Evolutionary conservation across 1,140 invertebrate species (phyloP).

Genomic region (Solenopsis fugax): DNA sequence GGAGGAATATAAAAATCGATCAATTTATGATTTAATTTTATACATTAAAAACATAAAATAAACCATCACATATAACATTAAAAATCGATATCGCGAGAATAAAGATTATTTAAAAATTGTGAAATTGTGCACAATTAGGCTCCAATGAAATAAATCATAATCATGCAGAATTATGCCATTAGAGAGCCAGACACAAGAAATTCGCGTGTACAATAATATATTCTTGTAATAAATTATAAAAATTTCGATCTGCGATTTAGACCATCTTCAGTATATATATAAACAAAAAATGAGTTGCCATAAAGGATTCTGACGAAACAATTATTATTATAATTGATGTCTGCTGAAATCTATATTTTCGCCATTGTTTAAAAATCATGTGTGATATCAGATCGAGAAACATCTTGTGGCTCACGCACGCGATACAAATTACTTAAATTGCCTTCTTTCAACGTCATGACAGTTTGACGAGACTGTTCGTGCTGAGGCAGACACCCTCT

Average conservation of each 20-base stretch:
- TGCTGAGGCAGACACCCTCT: constrained; percentile 4
- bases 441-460: constrained; percentile 15
- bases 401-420: not conserved
- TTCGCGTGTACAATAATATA: too few relatives aligned
- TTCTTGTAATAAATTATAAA: too few relatives aligned
- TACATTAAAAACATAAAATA: constrained; percentile 4
- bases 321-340: constrained; percentile 12
- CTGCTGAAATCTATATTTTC: not conserved
- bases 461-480: not conserved
- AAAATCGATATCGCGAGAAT: not conserved
- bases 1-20: not conserved
- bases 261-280: too few relatives aligned
- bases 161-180: too few relatives aligned
- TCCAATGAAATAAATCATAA: too few relatives aligned
- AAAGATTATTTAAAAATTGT: not conserved
- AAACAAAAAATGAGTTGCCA: too few relatives aligned
- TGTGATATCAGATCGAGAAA: not conserved
- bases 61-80: not conserved
- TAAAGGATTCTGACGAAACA: too few relatives aligned
- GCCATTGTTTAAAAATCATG: constrained; percentile 2
- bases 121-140: too few relatives aligned
- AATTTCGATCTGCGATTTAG: too few relatives aligned
- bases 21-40: not conserved
- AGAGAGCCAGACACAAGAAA: too few relatives aligned
- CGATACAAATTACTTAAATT: constrained; percentile 55